phyloP scores from a whole-genome alignment of 1,140 invertebrate genomes.

The Nasonia longicornis region DNA sequence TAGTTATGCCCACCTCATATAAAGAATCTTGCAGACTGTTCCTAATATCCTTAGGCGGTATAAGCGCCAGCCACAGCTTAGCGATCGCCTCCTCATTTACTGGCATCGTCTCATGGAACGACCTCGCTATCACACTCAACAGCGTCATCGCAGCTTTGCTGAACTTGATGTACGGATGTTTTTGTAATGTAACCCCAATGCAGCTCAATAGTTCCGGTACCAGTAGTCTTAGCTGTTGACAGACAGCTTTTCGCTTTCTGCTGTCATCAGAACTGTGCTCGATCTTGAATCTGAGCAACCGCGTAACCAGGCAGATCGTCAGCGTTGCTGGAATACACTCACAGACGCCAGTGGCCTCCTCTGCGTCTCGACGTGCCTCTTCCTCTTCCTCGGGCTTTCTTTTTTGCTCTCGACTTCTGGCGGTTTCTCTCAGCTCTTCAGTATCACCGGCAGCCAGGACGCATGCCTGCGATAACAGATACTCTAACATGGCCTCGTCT shows the following conservation, averaged over 20 bases:
- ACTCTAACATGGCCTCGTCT: constrained; percentile 59
- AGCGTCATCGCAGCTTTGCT: constrained; percentile 61
- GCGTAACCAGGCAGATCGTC: constrained; percentile 61
- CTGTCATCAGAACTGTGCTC: constrained; percentile 45
- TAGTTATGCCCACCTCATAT: constrained; percentile 57
- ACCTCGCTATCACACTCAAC: constrained; percentile 56
- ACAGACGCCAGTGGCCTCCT: constrained; percentile 38
- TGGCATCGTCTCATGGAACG: constrained; percentile 55
- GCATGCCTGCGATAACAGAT: constrained; percentile 61
- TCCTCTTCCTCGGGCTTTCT: constrained; percentile 34
- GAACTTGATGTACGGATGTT: constrained; percentile 59
- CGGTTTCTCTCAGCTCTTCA: constrained; percentile 56
- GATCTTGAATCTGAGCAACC: constrained; percentile 58
- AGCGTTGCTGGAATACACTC: constrained; percentile 61
- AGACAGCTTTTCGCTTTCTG: constrained; percentile 50
- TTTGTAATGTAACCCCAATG: constrained; percentile 61
- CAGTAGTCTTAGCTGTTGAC: constrained; percentile 59
- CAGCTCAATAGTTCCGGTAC: constrained; percentile 62
- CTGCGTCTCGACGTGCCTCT: background rate
- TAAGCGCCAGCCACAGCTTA: constrained; percentile 62
- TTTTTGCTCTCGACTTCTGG: constrained; percentile 45
- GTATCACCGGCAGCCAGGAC: constrained; percentile 56
- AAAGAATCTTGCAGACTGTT: constrained; percentile 62
- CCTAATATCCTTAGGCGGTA: constrained; percentile 62
- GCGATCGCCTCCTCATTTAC: constrained; percentile 60